A percentile compares a stretch with the other conserved stretches of the same genome.
Conservation (phyloP, 2,113 vertebrate genomes). For the Capreolus pygargus region DNA sequence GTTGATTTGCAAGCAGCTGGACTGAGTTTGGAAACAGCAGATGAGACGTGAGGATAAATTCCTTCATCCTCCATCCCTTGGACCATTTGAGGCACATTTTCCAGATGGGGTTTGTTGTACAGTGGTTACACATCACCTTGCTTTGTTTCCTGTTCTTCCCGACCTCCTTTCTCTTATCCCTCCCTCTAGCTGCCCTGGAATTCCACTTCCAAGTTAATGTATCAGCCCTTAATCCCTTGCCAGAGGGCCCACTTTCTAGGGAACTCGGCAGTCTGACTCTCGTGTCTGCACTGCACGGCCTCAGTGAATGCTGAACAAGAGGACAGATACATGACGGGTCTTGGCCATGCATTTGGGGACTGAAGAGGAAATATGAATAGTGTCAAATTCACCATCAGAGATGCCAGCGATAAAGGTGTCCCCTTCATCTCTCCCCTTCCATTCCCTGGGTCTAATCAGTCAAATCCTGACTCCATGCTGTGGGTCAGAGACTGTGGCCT, state of each 20-base stretch:
- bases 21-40: not conserved
- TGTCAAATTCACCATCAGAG: not conserved
- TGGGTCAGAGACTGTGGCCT: not conserved
- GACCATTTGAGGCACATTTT: not conserved
- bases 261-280: not conserved
- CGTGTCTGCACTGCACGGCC: fast-evolving
- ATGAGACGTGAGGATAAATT: not conserved
- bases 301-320: not conserved
- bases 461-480: not conserved
- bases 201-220: not conserved
- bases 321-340: fast-evolving
- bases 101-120: not conserved
- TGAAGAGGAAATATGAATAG: not conserved
- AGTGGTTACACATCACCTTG: not conserved
- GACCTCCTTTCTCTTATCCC: not conserved
- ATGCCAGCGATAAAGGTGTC: not conserved
- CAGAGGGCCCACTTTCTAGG: not conserved
- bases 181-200: not conserved
- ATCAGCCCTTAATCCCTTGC: not conserved
- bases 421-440: not conserved
- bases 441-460: not conserved
- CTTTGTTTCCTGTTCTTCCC: not conserved
- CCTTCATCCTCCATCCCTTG: not conserved
- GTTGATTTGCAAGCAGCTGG: not conserved
- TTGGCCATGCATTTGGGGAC: fast-evolving